Evolutionary conservation across 2,113 vertebrate species (phyloP).

Genomic region (Charina bottae): DNA sequence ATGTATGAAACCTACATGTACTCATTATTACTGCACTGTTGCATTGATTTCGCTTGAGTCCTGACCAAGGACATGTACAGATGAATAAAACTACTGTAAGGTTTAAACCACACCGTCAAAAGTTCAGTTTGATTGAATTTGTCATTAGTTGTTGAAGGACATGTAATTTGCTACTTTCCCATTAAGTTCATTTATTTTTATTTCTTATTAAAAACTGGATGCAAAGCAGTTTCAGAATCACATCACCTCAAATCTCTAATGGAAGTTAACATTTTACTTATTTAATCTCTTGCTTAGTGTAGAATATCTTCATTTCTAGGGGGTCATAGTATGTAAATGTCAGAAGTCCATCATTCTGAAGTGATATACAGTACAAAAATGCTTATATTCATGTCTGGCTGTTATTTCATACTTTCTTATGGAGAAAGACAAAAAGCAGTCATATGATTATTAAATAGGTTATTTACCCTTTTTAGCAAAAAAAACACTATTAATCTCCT

Average conservation of each 20-base stretch:
- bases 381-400: conserved; percentile 19
- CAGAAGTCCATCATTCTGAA: conserved; percentile 5
- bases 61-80: not conserved
- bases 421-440: conserved; percentile 38
- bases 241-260: not conserved
- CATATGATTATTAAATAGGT: not conserved
- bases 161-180: conserved; percentile 49
- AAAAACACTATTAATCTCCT: conserved; percentile 25
- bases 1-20: not conserved
- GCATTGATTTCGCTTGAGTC: not conserved
- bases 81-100: conserved; percentile 16
- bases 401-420: conserved; percentile 28
- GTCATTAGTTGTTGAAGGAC: conserved; percentile 42
- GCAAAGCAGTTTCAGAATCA: conserved; percentile 59
- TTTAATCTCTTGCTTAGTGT: not conserved
- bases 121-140: conserved; percentile 23
- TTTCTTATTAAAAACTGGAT: conserved; percentile 14
- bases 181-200: conserved; percentile 52
- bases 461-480: conserved; percentile 14
- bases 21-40: not conserved
- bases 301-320: not conserved
- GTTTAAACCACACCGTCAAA: conserved; percentile 16
- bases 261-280: not conserved
- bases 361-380: conserved; percentile 27
- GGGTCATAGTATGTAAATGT: conserved; percentile 14